Conservation (phyloP, 2,888 invertebrate species). For the Carabus problematicus region DNA sequence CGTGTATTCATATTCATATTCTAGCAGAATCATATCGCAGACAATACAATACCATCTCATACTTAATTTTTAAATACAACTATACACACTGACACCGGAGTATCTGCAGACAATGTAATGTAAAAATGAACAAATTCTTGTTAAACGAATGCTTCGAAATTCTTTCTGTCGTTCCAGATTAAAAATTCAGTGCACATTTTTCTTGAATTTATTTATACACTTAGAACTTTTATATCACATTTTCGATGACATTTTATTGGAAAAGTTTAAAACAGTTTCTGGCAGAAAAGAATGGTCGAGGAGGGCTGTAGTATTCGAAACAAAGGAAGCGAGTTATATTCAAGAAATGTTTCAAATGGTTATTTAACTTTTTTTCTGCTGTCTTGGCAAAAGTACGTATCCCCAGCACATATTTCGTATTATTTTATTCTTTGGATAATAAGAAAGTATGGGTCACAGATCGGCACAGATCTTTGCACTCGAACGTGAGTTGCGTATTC, state of each 20-base stretch:
- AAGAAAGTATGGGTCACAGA: too few relatives aligned
- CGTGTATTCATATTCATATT: neutral
- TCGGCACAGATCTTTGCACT: too few relatives aligned
- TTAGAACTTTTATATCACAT: constrained; percentile 38
- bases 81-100: too few relatives aligned
- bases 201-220: constrained; percentile 32
- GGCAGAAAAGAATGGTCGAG: constrained; percentile 4
- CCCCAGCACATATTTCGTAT: neutral
- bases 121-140: too few relatives aligned
- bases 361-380: constrained; percentile 8
- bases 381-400: neutral
- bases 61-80: too few relatives aligned
- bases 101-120: too few relatives aligned
- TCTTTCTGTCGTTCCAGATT: constrained; percentile 6
- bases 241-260: constrained; percentile 39
- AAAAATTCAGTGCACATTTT: constrained; percentile 33
- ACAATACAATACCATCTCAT: too few relatives aligned
- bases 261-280: constrained; percentile 40
- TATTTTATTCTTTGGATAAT: neutral
- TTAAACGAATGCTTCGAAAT: too few relatives aligned
- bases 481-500: too few relatives aligned
- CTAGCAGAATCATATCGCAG: neutral
- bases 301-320: neutral
- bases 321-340: constrained; percentile 10
- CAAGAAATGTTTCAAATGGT: constrained; percentile 15